Percentiles rank a stretch among this genome's conserved stretches.
These are phyloP conservation scores for Aurelia aurita DNA, from an alignment of 30 jellyfish, hydroid and myxozoan genomes.

Conservation along the genomic window DNA sequence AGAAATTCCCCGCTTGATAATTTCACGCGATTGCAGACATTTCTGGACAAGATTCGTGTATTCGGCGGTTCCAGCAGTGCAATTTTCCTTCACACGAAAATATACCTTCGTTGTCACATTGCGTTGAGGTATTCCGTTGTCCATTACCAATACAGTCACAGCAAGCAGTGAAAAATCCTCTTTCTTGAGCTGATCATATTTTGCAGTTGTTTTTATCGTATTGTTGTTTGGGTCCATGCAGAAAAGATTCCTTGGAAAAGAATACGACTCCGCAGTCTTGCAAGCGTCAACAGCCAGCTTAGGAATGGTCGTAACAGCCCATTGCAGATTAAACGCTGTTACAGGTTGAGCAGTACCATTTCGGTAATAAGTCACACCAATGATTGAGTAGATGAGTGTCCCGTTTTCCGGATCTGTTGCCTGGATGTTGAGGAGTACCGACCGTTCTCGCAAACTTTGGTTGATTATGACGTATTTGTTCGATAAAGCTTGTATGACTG, in stretches of 20 bases:
- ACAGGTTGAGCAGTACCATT: conserved; percentile 43
- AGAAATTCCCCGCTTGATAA: neutral
- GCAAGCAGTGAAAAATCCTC: conserved; percentile 48
- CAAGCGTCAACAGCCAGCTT: neutral
- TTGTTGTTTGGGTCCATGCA: conserved; percentile 55
- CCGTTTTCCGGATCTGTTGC: conserved; percentile 66
- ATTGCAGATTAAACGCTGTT: conserved; percentile 7
- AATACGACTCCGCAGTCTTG: conserved; percentile 33
- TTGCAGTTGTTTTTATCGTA: conserved; percentile 43
- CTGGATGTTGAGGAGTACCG: conserved; percentile 13
- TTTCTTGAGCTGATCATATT: conserved; percentile 5
- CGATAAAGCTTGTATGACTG: conserved; percentile 5
- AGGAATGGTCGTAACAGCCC: conserved; percentile 38
- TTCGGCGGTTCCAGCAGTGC: conserved; percentile 26
- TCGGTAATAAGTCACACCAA: conserved; percentile 48
- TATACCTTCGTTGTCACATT: conserved; percentile 52
- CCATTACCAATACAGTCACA: conserved; percentile 40
- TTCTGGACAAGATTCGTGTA: conserved; percentile 16
- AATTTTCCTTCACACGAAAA: conserved; percentile 60
- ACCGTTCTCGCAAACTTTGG: conserved; percentile 9
- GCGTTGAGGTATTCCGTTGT: conserved; percentile 49
- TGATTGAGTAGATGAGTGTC: conserved; percentile 43
- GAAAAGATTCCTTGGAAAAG: conserved; percentile 68
- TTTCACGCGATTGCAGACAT: conserved; percentile 31
- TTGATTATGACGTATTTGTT: conserved; percentile 7